Evolutionary conservation across 92 coral and sea anemone genomes (phyloP), one percentile per base, ranked within the genome.

Genomic region (Siderastrea siderea): DNA sequence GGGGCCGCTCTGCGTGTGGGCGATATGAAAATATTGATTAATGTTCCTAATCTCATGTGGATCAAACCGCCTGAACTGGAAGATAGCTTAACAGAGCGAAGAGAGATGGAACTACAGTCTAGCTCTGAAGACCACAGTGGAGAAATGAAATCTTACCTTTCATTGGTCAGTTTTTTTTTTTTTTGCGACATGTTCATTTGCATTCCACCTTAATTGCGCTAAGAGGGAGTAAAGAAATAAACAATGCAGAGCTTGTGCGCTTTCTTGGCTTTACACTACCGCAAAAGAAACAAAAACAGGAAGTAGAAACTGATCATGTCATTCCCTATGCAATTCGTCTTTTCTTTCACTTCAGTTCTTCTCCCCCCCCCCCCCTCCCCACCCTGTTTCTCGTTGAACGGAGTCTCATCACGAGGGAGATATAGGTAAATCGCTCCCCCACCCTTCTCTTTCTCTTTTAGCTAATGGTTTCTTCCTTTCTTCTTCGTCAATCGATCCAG

Each of bases 1-100:
- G 94, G 94, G 14, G 72, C 74, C 60, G 92, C 92, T 3, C 59
- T 91, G 19, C 94, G 94, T 17, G 92, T 79, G 45, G 92, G 87
- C 6, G 68, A 88, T 12, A 92, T 92, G 94, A 92, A 92, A 63
- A 61, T 92, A 17, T 19, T 92, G 83, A 51, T 91, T 59, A 84
- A 92, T 45, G 94, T 92, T 10, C 75, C 74, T 10, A 88, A 92
- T 54, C 54, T 79, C 76, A 78, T 87, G 69, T 92, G 94, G 94
- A 88, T 78, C 53, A 79, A 78, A 71, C 94, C 94, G 7, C 94
- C 92, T 12, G 94, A 92, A 49, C 58, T 91, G 59, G 74, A 72
- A 3, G 80, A 55, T 45, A 59, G 64, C 52, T 77, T 69, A 4
- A 14, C 4, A 9, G 50, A 64, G 38, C 73, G 38, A 26, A 26